These are phyloP conservation scores for Ophion ventricosus DNA, from an alignment of 2,888 invertebrate genomes.

Conservation along the genomic window DNA sequence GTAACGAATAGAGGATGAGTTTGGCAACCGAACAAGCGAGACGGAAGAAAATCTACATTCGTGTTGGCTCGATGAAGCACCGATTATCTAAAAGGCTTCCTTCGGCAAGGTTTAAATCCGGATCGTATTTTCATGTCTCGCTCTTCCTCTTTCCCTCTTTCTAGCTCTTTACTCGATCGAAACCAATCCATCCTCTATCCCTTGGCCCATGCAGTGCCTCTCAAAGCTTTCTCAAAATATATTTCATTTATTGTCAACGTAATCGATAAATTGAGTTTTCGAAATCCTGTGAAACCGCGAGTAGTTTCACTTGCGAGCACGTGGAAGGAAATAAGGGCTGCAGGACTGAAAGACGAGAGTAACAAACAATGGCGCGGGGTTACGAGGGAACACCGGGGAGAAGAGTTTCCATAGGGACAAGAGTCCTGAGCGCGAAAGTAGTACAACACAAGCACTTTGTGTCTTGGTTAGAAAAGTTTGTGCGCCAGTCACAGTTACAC, in stretches of 20 bases:
- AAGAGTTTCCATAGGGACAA: conserved; percentile 34
- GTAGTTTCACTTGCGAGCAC: conserved; percentile 23
- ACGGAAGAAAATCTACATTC: no score
- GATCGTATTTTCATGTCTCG: conserved; percentile 49
- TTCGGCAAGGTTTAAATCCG: conserved; percentile 55
- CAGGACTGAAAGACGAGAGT: conserved; percentile 26
- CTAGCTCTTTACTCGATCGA: not conserved
- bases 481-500: conserved; percentile 1
- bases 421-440: conserved; percentile 44
- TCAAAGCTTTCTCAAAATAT: conserved; percentile 51
- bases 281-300: conserved; percentile 39
- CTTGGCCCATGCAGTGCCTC: not conserved
- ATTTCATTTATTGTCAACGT: conserved; percentile 58
- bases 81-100: conserved; percentile 65
- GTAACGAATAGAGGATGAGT: no score
- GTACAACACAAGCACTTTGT: conserved; percentile 52
- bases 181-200: conserved; percentile 16
- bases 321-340: conserved; percentile 37
- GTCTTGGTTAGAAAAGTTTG: conserved; percentile 42
- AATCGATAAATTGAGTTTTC: conserved; percentile 58
- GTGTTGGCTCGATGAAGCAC: conserved; percentile 44
- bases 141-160: not conserved
- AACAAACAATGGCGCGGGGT: conserved; percentile 37
- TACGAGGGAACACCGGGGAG: conserved; percentile 32
- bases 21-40: no score